phyloP scores from a whole-genome alignment of 2,888 invertebrate species.

The Galeopsomyia nigrocyanea region DNA sequence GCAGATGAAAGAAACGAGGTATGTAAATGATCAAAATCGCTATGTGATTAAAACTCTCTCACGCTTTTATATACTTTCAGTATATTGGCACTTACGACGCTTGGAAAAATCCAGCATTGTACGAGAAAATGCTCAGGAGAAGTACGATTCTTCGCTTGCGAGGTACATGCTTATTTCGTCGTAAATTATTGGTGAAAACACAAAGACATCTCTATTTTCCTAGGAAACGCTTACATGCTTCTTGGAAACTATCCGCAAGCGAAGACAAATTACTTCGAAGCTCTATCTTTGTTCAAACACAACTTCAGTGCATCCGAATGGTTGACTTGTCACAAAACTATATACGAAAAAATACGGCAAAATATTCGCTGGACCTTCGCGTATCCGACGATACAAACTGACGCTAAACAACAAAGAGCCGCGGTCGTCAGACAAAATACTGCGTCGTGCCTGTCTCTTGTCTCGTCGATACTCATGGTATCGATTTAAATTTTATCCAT shows the following conservation, averaged over 20 bases:
- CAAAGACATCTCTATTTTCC: neutral
- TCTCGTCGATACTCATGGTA: slow-evolving; percentile 52
- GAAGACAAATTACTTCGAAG: slow-evolving; percentile 49
- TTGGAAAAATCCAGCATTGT: slow-evolving; percentile 13
- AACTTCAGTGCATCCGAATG: neutral
- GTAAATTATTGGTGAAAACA: too few species aligned
- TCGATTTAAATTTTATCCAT: neutral
- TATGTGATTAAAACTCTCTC: neutral
- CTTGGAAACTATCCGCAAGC: slow-evolving; percentile 54
- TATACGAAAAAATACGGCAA: slow-evolving; percentile 43
- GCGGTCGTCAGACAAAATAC: slow-evolving; percentile 39
- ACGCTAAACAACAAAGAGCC: neutral
- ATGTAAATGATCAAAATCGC: slow-evolving; percentile 1
- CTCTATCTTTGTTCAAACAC: slow-evolving; percentile 37
- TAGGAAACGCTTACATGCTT: slow-evolving; percentile 54
- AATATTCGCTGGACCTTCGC: slow-evolving; percentile 37
- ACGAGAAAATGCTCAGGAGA: slow-evolving; percentile 39
- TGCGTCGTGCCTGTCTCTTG: slow-evolving; percentile 49
- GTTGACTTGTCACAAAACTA: slow-evolving; percentile 37
- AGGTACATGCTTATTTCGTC: slow-evolving; percentile 41
- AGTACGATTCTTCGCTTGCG: slow-evolving; percentile 47
- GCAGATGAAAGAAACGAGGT: slow-evolving; percentile 52
- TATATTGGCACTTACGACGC: slow-evolving; percentile 21
- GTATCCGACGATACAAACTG: neutral
- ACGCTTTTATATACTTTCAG: slow-evolving; percentile 24